phyloP scores from a whole-genome alignment of 2,113 vertebrate genomes.

The Parus major region DNA sequence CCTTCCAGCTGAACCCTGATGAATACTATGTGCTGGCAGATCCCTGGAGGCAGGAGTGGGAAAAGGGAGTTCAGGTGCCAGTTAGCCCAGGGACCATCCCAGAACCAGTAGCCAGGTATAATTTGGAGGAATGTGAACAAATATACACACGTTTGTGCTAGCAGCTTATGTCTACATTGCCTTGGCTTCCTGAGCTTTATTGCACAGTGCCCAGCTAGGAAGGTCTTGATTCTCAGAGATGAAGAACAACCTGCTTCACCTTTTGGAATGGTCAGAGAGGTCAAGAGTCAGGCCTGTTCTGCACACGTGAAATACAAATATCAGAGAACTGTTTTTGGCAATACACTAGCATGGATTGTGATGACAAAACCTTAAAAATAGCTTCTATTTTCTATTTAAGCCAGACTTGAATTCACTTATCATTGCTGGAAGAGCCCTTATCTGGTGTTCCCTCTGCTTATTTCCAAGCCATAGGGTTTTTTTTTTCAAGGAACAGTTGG shows the following conservation, averaged over 20 bases:
- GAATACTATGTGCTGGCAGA: slow-evolving; percentile 94
- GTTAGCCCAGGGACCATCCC: slow-evolving; percentile 94
- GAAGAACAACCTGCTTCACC: not conserved
- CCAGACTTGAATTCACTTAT: not conserved
- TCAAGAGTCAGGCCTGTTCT: not conserved
- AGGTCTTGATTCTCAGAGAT: not conserved
- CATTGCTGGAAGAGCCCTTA: not conserved
- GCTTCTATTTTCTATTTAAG: not conserved
- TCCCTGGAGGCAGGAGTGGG: slow-evolving; percentile 98
- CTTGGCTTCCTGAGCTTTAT: not conserved
- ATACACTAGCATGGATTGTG: not conserved
- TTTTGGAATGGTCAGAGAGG: not conserved
- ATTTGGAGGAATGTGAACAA: slow-evolving; percentile 36
- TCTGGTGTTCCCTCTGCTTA: not conserved
- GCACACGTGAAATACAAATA: not conserved
- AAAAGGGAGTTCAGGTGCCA: slow-evolving; percentile 97
- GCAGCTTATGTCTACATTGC: not conserved
- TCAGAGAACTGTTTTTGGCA: not conserved
- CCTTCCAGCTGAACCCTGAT: slow-evolving; percentile 91
- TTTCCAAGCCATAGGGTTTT: not conserved
- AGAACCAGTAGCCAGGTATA: slow-evolving; percentile 87
- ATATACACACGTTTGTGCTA: not conserved
- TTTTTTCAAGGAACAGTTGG: not conserved
- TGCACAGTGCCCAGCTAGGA: not conserved
- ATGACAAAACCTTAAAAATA: slow-evolving; percentile 13